Conservation (phyloP, 2,888 invertebrate species). For the Automeris io region DNA sequence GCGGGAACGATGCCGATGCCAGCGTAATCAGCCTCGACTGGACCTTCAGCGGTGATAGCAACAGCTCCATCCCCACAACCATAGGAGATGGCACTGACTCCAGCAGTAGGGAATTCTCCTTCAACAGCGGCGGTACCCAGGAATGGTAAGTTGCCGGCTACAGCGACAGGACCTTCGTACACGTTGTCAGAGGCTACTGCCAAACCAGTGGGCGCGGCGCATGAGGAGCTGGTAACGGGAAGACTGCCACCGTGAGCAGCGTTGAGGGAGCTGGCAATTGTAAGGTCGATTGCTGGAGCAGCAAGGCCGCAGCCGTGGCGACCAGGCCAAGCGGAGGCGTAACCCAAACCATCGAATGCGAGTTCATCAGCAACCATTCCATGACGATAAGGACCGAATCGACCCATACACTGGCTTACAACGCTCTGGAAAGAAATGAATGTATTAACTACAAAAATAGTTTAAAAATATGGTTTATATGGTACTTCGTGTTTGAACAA, state of each 20-base stretch:
- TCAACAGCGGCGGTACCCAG: conserved; percentile 15
- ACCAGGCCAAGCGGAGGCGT: not conserved
- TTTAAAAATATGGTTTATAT: no score
- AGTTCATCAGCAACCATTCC: not conserved
- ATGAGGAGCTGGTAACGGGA: conserved; percentile 23
- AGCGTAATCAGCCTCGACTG: not conserved
- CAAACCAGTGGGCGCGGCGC: conserved; percentile 26
- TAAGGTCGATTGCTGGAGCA: conserved; percentile 17
- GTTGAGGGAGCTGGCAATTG: no score
- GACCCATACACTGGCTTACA: not conserved
- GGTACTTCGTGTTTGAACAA: no score
- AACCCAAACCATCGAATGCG: not conserved
- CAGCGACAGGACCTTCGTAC: conserved; percentile 15
- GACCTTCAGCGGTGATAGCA: conserved; percentile 3
- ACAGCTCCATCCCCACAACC: conserved; percentile 12
- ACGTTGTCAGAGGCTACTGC: conserved; percentile 13
- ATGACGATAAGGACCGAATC: not conserved
- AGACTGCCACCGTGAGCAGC: conserved; percentile 24
- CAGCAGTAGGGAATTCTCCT: conserved; percentile 9
- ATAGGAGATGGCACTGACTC: conserved; percentile 12
- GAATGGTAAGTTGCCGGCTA: conserved; percentile 22
- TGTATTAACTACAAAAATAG: no score
- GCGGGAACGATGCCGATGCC: no score
- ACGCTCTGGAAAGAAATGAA: not conserved
- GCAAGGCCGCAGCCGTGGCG: not conserved